phyloP scores from a whole-genome alignment of 2,113 vertebrate species.

The Dermatemys mawii region DNA sequence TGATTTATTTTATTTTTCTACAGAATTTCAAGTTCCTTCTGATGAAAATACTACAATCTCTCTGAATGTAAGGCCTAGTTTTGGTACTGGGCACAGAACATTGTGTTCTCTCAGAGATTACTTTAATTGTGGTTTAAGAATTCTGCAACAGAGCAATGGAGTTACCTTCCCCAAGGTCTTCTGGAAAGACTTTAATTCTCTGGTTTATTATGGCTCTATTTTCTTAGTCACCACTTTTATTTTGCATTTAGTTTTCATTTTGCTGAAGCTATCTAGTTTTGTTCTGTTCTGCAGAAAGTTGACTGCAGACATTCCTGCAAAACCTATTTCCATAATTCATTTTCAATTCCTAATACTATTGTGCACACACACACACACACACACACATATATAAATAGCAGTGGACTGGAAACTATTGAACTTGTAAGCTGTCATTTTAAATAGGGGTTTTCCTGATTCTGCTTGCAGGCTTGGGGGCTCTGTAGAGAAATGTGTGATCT shows the following conservation, averaged over 20 bases:
- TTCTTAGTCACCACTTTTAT: background rate
- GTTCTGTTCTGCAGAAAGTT: background rate
- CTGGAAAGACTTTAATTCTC: background rate
- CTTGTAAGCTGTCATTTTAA: background rate
- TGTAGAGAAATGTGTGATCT: background rate
- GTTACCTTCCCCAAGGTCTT: background rate
- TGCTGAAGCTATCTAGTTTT: background rate
- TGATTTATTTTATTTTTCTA: background rate
- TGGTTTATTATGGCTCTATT: background rate
- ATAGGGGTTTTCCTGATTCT: background rate
- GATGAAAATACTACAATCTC: fast-evolving
- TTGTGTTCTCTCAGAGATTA: background rate
- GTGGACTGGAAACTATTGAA: background rate
- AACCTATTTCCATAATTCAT: background rate
- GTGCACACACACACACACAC: background rate
- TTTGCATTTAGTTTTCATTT: background rate
- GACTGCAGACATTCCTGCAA: background rate
- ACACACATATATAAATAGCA: too few species aligned
- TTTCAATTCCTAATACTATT: background rate
- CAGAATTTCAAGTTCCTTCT: background rate
- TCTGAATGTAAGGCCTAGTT: fast-evolving
- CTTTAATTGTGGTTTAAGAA: background rate
- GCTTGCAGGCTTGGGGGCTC: background rate
- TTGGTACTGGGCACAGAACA: background rate
- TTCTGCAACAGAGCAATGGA: background rate